Evolutionary conservation across 2,113 vertebrate genomes (phyloP).

Genomic region (Forbesichthys papilliferus): DNA sequence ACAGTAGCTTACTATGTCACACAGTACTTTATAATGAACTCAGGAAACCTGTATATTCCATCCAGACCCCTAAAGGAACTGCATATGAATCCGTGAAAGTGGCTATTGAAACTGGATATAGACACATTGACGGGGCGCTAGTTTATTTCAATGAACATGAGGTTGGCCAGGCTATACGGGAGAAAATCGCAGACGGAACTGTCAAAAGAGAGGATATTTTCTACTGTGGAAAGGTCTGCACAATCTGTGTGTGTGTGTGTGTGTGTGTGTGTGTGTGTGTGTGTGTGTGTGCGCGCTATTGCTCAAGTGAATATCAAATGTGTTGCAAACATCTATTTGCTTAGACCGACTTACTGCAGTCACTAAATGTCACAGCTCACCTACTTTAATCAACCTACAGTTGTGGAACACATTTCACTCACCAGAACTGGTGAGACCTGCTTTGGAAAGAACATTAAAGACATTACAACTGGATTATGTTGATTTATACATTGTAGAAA

Average conservation of each 20-base stretch:
- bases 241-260: background rate
- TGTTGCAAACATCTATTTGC: no score
- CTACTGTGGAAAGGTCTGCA: conserved; percentile 90
- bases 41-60: background rate
- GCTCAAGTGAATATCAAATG: background rate
- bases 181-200: conserved; percentile 87
- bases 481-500: conserved; percentile 91
- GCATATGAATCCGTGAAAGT: conserved; percentile 78
- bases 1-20: no score
- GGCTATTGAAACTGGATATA: conserved; percentile 88
- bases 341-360: no score
- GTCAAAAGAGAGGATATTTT: conserved; percentile 88
- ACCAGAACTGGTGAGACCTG: conserved; percentile 82
- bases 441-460: conserved; percentile 83
- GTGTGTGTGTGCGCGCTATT: background rate
- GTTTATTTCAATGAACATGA: conserved; percentile 88
- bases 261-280: background rate
- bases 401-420: conserved; percentile 87
- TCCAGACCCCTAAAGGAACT: conserved; percentile 78
- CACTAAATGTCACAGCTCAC: background rate
- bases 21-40: background rate
- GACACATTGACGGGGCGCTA: conserved; percentile 88
- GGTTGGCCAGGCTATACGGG: conserved; percentile 86
- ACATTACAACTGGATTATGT: conserved; percentile 86
- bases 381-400: conserved; percentile 58